Evolutionary conservation across 2,888 invertebrate genomes (phyloP), one percentile per base, ranked within the genome.

Genomic region (Hoplodrina blanda): DNA sequence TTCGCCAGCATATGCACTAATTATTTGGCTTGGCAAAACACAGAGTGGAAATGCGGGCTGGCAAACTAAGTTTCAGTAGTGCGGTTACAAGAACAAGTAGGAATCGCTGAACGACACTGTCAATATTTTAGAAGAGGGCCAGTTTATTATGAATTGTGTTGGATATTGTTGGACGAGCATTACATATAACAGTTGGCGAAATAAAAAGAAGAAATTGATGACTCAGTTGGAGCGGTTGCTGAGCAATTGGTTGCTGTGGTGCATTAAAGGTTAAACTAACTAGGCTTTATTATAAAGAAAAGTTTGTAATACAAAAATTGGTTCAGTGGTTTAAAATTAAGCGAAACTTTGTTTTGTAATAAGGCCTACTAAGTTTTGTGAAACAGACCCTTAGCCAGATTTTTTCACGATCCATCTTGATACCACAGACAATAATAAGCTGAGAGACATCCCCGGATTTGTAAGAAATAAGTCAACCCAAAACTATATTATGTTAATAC

Each of bases 401-500:
- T 50, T 37, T 50, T 44, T 33, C 46, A 15, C 50, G 20, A 46
- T n/a, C n/a, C 13, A 13, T 25, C 53, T 50, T n/a, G n/a, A 74
- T 46, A 73, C 52, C 52, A 5, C 56, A 17, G 7, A 1, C 41
- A 66, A 60, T 50, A 60, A 55, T 60, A 72, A 57, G n/a, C 57
- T 8, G 10, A 37, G 33, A 62, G 19, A 30, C n/a, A 52, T 44
- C 41, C 25, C 30, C 8, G 15, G 17, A 68, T 76, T 76, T 76
- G 49, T 62, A 44, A 52, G 44, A 65, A 69, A 69, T 65, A 69
- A 69, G 46, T 66, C 69, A 66, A 70, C 55, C 62, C 65, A 8
- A 63, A 75, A 78, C 75, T 62, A 68, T 63, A 68, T 76, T 72
- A 78, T 75, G 62, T 57, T 72, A 79, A 72, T 72, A 75, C 55